Base-by-base conservation (phyloP, 2,113 vertebrate species). In the Pardalotus punctatus region DNA sequence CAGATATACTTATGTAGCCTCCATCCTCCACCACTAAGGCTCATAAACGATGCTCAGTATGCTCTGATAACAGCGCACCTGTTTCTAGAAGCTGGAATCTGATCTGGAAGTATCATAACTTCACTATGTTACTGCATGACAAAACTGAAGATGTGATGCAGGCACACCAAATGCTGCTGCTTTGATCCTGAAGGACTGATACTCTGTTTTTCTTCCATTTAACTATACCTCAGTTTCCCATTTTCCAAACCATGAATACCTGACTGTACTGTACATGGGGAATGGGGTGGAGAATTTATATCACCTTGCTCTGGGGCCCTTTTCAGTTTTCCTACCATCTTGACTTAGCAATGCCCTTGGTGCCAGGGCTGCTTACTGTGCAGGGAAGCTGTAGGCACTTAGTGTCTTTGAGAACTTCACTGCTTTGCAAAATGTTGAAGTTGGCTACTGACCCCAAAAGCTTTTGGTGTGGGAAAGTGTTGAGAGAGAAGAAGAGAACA, bases 401-500 rank as follows among this genome's bases (percentile, higher is more conserved):
- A 5, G n/a, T 45, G 42, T 83, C 62, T 83, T 48, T 73, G n/a
- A 92, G 79, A 92, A 83, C 51, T 95, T 66, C 54, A 42, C 54
- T 80, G 62, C 62, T 96, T 76, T 86, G 62, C 86, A 88, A 77
- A 64, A 77, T 62, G 71, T 56, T 62, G 84, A 88, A 69, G 57
- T 48, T 83, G 58, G 42, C 83, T 88, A 16, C 86, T 95, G 93
- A 95, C 86, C 93, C 71, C 50, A 81, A 89, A 95, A 95, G 43
- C 64, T 84, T 95, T 84, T 71, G 84, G 43, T 91, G 81, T 93
- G 90, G 84, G 84, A 70, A 89, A 65, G 87, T 84, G 87, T 84
- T 94, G 84, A 94, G 48, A 94, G 33, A 89, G 69, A 84, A 84
- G 50, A 86, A 61, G 58, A 65, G 90, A 95, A 94, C 92, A 95